Percentiles rank a stretch among this genome's conserved stretches.
Evolutionary conservation across 2,113 vertebrate species (phyloP).

Genomic region (Capreolus pygargus): DNA sequence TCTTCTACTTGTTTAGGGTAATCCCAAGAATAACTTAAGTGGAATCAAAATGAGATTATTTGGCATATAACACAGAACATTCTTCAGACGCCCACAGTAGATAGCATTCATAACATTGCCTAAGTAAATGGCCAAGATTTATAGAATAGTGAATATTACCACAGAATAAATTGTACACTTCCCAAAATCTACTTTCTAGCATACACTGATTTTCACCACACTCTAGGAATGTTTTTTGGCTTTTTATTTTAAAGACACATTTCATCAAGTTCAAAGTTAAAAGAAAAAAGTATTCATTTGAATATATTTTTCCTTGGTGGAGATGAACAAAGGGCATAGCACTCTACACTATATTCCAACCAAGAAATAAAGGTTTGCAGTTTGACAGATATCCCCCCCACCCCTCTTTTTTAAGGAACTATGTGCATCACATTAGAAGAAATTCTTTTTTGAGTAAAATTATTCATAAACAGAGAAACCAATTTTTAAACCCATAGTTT

Average conservation of each 20-base stretch:
- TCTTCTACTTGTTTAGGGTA: neutral
- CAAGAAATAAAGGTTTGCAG: neutral
- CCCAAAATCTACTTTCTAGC: neutral
- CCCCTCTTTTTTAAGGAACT: neutral
- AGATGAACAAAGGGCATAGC: constrained; percentile 6
- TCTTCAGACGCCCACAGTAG: constrained; percentile 36
- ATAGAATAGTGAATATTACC: neutral
- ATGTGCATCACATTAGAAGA: neutral
- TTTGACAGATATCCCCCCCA: neutral
- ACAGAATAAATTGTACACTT: neutral
- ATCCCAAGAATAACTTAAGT: constrained; percentile 24
- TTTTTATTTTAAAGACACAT: neutral
- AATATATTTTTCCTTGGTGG: constrained; percentile 14
- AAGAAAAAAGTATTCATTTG: neutral
- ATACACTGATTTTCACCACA: neutral
- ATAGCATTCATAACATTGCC: constrained; percentile 26
- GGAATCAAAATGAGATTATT: neutral
- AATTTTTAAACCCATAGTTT: neutral
- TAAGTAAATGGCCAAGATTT: neutral
- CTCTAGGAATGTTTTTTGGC: neutral
- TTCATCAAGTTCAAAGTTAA: neutral
- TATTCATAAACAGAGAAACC: neutral
- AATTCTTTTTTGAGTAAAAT: neutral
- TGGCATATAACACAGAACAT: constrained; percentile 24
- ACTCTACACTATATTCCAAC: constrained; percentile 36